Percentiles rank a stretch among this genome's conserved stretches.
These are phyloP conservation scores for Oligia strigilis DNA, from an alignment of 2,888 invertebrate species.

Conservation along the genomic window DNA sequence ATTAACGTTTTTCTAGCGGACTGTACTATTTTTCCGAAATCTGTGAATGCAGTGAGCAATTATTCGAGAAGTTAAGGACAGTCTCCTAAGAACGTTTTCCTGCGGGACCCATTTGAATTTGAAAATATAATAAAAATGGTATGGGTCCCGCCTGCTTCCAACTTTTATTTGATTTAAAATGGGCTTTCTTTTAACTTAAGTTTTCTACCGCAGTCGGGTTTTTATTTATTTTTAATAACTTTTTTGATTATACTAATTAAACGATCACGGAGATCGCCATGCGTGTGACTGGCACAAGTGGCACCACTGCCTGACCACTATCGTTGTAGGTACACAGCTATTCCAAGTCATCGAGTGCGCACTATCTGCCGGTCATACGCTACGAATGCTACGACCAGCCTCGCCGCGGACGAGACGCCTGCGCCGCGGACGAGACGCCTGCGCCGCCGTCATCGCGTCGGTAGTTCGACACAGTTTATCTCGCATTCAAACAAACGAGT, in stretches of 20 bases:
- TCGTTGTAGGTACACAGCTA: no score
- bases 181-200: no score
- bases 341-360: background rate
- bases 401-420: background rate
- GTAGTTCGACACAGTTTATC: slow-evolving; percentile 7
- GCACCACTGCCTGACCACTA: background rate
- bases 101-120: no score
- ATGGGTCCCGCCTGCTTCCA: no score
- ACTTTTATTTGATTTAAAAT: no score
- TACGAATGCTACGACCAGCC: background rate
- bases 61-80: no score
- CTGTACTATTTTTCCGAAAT: background rate
- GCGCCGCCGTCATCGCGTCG: background rate
- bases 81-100: no score
- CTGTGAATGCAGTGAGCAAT: no score
- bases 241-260: no score
- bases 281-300: background rate
- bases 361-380: background rate
- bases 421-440: background rate
- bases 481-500: slow-evolving; percentile 23
- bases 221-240: no score
- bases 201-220: no score
- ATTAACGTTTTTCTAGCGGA: background rate
- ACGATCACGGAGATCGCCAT: background rate
- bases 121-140: no score